Base-by-base conservation (phyloP, 2,888 invertebrate species). In the Thereva unica region DNA sequence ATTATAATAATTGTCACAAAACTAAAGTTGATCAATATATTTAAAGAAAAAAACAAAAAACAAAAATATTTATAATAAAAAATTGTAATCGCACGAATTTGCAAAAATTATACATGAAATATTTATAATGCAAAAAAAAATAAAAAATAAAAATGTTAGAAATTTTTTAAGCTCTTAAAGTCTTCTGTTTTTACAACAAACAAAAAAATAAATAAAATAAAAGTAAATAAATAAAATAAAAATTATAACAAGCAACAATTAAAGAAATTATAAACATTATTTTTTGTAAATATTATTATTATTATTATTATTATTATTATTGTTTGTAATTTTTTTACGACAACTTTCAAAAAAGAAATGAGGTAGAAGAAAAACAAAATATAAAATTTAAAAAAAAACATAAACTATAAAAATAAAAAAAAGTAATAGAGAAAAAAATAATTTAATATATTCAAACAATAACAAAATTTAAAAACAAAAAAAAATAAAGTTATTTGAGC, bases 271-370 rank as follows among this genome's bases (percentile, higher is more conserved):
- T 23, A 50, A 50, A 50, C 47, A 49, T 37, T n/a, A 61, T 41
- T 61, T 61, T 61, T 61, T 61, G 61, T 61, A 61, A 61, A 61
- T 61, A 61, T 61, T 61, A 61, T 50, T 61, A 50, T 61, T 50
- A 50, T n/a, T 61, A 61, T 61, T 61, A 61, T 50, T 61, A 50
- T 61, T 50, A 23, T 23, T 23, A 23, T 23, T 23, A 23, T 23
- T 23, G 23, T 23, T 23, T 23, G 23, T 23, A 23, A 23, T 23
- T 61, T 61, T 61, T 61, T 61, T 61, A 61, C 61, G 61, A 53
- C 61, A 61, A 61, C 50, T 61, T 61, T 61, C 61, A 61, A 10
- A 61, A 10, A 53, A 50, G 23, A 23, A 23, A 23, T 61, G 61
- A 61, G 53, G 61, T 61, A 61, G 61, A 61, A 53, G 2, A 23